Evolutionary conservation across 2,888 invertebrate species (phyloP), one percentile per base, ranked within the genome.

Genomic region (Mimumesa dahlbomi): DNA sequence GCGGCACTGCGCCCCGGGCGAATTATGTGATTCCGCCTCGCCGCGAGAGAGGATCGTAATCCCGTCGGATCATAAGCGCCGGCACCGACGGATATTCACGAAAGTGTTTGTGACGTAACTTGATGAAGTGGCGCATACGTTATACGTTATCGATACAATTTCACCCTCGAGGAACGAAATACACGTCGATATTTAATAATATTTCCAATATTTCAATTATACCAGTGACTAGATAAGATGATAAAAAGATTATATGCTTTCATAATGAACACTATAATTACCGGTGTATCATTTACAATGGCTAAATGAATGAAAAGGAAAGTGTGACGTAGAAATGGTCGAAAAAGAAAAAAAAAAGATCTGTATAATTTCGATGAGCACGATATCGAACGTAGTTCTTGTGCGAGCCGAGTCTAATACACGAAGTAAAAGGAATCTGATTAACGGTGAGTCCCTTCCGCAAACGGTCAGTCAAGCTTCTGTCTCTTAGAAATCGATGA

Each of bases 401-500:
- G 49, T 46, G 21, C 14, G 11, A 11, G 43, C n/a, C 18, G 11
- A 1, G 11, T 18, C 49, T 18, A 19, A 49, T 34, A n/a, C n/a
- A 46, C 5, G 18, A 54, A 40, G 48, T 40, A 36, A 61, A 66
- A 48, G 19, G 56, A 73, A 50, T 61, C 61, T 67, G 70, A 70
- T 62, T 70, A 36, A 65, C 38, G 45, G 40, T 56, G 21, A 29
- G 40, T 54, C 59, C n/a, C 54, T 43, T 72, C 42, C 36, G 54
- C 52, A 31, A 61, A 59, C 43, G 52, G 54, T 54, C 59, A 52
- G 40, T 56, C 45, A 48, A 19, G 57, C 58, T 59, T 59, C 57
- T 48, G 63, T 59, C 69, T 56, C 46, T 61, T 57, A 61, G 63
- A 74, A 81, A 81, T 74, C 76, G 76, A 77, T 79, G 81, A 77